Base-by-base conservation (phyloP, 2,797 vertebrate species). In the Pelochelys cantorii region DNA sequence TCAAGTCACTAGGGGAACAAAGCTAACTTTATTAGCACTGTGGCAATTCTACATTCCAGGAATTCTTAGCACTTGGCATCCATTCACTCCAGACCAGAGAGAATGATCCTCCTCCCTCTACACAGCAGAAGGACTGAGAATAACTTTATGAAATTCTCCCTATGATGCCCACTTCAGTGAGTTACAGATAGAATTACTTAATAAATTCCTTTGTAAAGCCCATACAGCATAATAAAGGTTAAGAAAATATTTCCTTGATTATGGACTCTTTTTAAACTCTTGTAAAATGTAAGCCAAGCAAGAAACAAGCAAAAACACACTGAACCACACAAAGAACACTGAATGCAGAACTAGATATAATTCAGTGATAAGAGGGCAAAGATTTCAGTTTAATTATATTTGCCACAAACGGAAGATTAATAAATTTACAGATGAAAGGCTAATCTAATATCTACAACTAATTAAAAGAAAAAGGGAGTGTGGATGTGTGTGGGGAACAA, bases 11-110 rank as follows among this genome's bases (percentile, higher is more conserved):
- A 98, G 94, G 97, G 98, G 98, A 99, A 99, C 99, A 99, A 99
- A 99, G 99, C 98, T 98, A 99, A 99, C 99, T 99, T 98, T 99
- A 99, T 99, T 99, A 98, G 98, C 96, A 98, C 98, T 98, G 97
- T 98, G 68, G 98, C 98, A 99, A 99, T 98, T 98, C 98, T 94
- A 97, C 99, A 99, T 99, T 99, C 99, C 99, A 97, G 97, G 97
- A 98, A 99, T 99, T 99, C 99, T 98, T 98, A 97, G 97, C 97
- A 97, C 98, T 99, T 99, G 98, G 99, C 98, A 98, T 99, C 98
- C 94, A 81, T 98, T 97, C 97, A 98, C 87, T 92, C 94, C 96
- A 96, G 96, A 97, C 91, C 88, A 96, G 93, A 34, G 42, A 88
- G 88, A 96, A 94, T 84, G 75, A 96, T 94, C 96, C 54, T 94